These are phyloP conservation scores for Crenichthys baileyi DNA, from an alignment of 2,797 vertebrate species.

Conservation along the genomic window DNA sequence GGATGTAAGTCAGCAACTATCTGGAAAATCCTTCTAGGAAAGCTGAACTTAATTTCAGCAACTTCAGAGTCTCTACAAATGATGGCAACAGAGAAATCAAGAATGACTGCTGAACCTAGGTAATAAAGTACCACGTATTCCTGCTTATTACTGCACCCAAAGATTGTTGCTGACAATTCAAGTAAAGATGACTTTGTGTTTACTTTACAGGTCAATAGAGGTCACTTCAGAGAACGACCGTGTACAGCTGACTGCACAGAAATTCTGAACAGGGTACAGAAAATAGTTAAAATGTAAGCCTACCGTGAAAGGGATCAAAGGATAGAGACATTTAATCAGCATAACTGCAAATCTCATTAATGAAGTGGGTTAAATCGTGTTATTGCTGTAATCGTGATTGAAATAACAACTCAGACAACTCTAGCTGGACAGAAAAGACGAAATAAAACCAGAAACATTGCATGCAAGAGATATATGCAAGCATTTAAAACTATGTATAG, in stretches of 20 bases:
- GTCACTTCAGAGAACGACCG: constrained; percentile 16
- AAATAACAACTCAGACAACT: not conserved
- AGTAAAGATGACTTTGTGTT: constrained; percentile 10
- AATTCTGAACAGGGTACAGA: constrained; percentile 13
- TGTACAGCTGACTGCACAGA: constrained; percentile 9
- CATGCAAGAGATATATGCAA: not conserved
- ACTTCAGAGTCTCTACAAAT: not conserved
- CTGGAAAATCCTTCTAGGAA: not conserved
- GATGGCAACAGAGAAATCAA: not conserved
- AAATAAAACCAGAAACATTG: not conserved
- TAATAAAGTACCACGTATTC: not conserved
- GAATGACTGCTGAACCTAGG: not conserved
- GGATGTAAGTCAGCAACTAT: too few species aligned
- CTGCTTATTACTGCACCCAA: not conserved
- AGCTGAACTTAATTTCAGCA: not conserved
- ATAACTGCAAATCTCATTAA: not conserved
- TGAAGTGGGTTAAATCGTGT: not conserved
- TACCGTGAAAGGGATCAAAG: not conserved
- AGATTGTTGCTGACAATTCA: not conserved
- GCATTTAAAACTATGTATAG: not conserved
- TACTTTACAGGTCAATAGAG: constrained; percentile 22
- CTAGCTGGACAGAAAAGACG: not conserved
- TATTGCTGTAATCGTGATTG: not conserved
- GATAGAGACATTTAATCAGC: not conserved
- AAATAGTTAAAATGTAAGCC: constrained; percentile 28